phyloP scores from a whole-genome alignment of 1,140 invertebrate genomes.

The Diachasmimorpha longicaudata region DNA sequence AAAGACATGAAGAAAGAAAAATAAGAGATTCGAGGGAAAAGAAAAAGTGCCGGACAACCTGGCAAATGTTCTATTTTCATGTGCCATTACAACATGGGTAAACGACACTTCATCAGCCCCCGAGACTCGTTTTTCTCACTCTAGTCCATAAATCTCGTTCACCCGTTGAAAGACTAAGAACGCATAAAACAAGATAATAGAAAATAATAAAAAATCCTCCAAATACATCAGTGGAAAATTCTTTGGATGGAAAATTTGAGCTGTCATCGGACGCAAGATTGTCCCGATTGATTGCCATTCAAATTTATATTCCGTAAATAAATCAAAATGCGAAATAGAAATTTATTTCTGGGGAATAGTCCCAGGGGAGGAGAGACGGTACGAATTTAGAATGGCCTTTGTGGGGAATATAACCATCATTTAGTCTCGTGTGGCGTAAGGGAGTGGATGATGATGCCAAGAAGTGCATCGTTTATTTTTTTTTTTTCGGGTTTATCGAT shows the following conservation, averaged over 20 bases:
- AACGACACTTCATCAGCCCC: background rate
- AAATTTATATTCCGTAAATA: background rate
- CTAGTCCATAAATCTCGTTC: background rate
- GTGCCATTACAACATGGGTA: constrained; percentile 3
- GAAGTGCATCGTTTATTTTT: background rate
- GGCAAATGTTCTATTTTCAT: constrained; percentile 17
- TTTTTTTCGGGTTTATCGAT: background rate
- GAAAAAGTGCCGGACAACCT: background rate
- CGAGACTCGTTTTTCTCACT: background rate
- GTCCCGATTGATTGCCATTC: background rate
- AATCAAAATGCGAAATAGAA: background rate
- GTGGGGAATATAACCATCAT: constrained; percentile 29
- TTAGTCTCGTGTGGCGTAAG: constrained; percentile 18
- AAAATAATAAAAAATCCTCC: background rate
- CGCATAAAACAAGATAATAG: background rate
- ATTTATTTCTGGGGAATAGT: constrained; percentile 26
- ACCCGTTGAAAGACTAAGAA: background rate
- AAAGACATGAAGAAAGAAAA: background rate
- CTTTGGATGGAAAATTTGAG: background rate
- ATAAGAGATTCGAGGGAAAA: background rate
- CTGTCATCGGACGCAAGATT: no score
- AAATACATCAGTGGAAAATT: background rate
- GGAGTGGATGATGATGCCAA: background rate
- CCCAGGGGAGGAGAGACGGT: constrained; percentile 21
- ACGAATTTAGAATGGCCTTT: constrained; percentile 35